phyloP scores from a whole-genome alignment of 2,888 invertebrate genomes.

The Melinopterus prodromus region DNA sequence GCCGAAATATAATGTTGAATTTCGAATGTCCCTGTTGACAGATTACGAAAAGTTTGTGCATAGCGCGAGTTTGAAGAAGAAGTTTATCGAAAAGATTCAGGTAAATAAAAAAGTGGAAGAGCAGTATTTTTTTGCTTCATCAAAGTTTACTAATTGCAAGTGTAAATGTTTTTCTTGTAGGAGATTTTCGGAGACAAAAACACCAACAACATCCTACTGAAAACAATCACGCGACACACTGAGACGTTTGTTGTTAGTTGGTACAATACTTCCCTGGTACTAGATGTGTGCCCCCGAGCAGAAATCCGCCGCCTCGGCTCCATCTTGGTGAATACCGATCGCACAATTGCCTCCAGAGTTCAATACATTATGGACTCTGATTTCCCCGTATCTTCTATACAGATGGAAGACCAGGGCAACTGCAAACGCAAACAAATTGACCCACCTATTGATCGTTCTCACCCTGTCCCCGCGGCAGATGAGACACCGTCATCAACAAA shows the following conservation, averaged over 20 bases:
- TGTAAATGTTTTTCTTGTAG: slow-evolving; percentile 54
- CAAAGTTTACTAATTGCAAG: no score
- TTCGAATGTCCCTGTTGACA: slow-evolving; percentile 80
- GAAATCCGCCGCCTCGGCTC: slow-evolving; percentile 78
- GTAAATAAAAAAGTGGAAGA: slow-evolving; percentile 41
- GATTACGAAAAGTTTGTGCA: slow-evolving; percentile 74
- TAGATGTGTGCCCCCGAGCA: slow-evolving; percentile 77
- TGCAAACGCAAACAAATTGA: slow-evolving; percentile 60
- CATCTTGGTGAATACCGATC: slow-evolving; percentile 72
- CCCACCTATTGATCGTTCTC: slow-evolving; percentile 45
- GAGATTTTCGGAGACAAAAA: slow-evolving; percentile 79
- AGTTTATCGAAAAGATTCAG: slow-evolving; percentile 79
- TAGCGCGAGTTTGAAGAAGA: slow-evolving; percentile 77
- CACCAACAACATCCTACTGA: slow-evolving; percentile 77
- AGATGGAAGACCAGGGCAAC: slow-evolving; percentile 67
- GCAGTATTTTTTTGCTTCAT: slow-evolving; percentile 23
- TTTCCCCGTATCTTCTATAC: slow-evolving; percentile 73
- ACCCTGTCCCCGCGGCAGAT: slow-evolving; percentile 60
- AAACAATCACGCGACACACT: slow-evolving; percentile 64
- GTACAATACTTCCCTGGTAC: slow-evolving; percentile 82
- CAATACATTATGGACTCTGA: slow-evolving; percentile 75
- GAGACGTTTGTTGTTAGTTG: slow-evolving; percentile 68
- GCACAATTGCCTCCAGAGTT: slow-evolving; percentile 66
- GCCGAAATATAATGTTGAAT: slow-evolving; percentile 77
- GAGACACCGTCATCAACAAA: slow-evolving; percentile 56